These are phyloP conservation scores for Fragum fragum DNA, from an alignment of 2,888 invertebrate genomes.

Conservation along the genomic window DNA sequence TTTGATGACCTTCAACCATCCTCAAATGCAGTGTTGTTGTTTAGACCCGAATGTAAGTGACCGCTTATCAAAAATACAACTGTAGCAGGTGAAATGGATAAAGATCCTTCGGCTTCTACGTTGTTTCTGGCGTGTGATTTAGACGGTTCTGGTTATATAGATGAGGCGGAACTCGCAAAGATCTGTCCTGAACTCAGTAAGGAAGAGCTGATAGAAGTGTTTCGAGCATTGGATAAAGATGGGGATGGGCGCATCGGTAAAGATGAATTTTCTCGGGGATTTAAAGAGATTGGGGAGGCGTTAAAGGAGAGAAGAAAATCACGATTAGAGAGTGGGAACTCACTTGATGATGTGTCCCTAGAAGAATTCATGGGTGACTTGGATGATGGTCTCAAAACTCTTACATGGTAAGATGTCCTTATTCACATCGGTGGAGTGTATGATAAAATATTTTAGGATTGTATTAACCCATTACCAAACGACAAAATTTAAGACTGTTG, in stretches of 20 bases:
- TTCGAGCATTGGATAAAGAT: conserved; percentile 88
- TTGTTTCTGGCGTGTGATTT: conserved; percentile 88
- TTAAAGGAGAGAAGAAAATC: conserved; percentile 73
- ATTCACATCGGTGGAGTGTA: neutral
- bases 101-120: conserved; percentile 60
- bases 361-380: conserved; percentile 79
- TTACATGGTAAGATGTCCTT: conserved; percentile 80
- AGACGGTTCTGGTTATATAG: conserved; percentile 87
- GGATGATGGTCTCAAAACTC: conserved; percentile 79
- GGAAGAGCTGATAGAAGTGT: conserved; percentile 88
- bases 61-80: no score
- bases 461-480: no score
- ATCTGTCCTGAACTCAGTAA: conserved; percentile 87
- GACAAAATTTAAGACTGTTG: no score
- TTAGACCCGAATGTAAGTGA: no score
- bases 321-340: conserved; percentile 71
- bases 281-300: conserved; percentile 81
- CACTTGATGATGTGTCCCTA: conserved; percentile 66
- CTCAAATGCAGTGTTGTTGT: no score
- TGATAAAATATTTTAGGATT: no score
- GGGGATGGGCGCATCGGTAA: conserved; percentile 88
- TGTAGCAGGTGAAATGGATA: conserved; percentile 42
- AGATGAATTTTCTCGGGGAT: conserved; percentile 88
- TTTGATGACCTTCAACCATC: no score
- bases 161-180: conserved; percentile 87